Percentiles rank a stretch among this genome's conserved stretches.
Evolutionary conservation across 2,797 vertebrate species (phyloP).

Genomic region (Siniperca obscura): DNA sequence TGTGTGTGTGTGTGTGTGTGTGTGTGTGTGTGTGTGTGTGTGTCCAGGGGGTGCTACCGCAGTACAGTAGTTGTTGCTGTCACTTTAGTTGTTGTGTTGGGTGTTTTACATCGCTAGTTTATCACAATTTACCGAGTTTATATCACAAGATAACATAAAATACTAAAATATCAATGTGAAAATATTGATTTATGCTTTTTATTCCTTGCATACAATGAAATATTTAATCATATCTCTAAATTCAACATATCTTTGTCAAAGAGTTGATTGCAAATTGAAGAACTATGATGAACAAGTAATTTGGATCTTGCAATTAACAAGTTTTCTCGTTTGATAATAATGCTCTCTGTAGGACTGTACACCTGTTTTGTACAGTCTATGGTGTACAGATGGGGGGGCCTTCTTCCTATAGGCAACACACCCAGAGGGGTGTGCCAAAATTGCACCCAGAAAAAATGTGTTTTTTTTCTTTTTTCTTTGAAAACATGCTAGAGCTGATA

Average conservation of each 20-base stretch:
- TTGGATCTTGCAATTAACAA: background rate
- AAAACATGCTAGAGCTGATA: too few species aligned
- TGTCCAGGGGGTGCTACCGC: too few species aligned
- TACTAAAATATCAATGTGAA: background rate
- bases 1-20: too few species aligned
- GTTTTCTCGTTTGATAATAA: background rate
- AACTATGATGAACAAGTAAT: background rate
- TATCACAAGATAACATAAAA: background rate
- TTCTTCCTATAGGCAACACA: too few species aligned
- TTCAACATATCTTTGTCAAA: background rate
- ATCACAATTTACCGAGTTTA: background rate
- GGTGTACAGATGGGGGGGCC: too few species aligned
- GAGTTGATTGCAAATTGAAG: background rate
- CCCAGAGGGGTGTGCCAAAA: too few species aligned
- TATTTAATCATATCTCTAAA: background rate
- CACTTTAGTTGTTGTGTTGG: background rate
- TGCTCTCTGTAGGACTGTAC: background rate
- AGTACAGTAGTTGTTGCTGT: too few species aligned
- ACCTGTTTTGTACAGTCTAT: background rate
- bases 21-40: background rate
- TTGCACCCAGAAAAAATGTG: too few species aligned
- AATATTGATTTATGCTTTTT: background rate
- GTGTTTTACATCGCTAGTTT: background rate
- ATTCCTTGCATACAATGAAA: background rate
- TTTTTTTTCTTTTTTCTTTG: too few species aligned